Conservation (phyloP, 2,888 invertebrate genomes). For the Tridacna gigas region DNA sequence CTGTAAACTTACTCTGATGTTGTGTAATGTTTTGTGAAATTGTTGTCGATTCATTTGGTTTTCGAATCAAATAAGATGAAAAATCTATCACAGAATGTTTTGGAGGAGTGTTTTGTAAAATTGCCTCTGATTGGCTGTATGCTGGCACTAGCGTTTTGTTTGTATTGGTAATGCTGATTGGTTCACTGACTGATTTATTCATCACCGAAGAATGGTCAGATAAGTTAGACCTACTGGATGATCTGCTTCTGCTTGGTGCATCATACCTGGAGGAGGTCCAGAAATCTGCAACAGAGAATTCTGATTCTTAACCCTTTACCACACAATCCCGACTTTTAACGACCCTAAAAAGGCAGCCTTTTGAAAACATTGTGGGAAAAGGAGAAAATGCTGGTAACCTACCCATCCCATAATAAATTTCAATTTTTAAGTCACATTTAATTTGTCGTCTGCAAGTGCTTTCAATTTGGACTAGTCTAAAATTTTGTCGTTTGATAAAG, state of each 20-base stretch:
- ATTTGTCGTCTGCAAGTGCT: too few species aligned
- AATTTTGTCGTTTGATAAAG: too few species aligned
- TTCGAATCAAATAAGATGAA: conserved; percentile 64
- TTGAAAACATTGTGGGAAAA: conserved; percentile 4
- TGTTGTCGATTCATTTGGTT: conserved; percentile 31
- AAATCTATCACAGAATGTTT: conserved; percentile 73
- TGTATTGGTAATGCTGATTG: conserved; percentile 74
- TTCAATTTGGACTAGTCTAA: too few species aligned
- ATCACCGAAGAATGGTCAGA: conserved; percentile 61
- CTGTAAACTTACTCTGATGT: conserved; percentile 35
- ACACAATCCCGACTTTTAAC: not conserved
- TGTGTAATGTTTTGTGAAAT: conserved; percentile 13
- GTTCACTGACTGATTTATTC: conserved; percentile 80
- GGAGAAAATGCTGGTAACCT: too few species aligned
- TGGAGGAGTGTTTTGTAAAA: conserved; percentile 59
- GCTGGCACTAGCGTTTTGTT: conserved; percentile 50
- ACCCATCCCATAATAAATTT: too few species aligned
- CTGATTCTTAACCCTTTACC: not conserved
- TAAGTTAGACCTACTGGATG: conserved; percentile 60
- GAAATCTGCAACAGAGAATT: conserved; percentile 80
- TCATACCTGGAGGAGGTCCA: conserved; percentile 80
- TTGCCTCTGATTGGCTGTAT: conserved; percentile 51
- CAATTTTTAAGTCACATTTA: too few species aligned
- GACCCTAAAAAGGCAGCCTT: not conserved
- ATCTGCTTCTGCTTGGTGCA: conserved; percentile 47